Evolutionary conservation across 2,113 vertebrate genomes (phyloP).

Genomic region (Dryoscopus gambensis): DNA sequence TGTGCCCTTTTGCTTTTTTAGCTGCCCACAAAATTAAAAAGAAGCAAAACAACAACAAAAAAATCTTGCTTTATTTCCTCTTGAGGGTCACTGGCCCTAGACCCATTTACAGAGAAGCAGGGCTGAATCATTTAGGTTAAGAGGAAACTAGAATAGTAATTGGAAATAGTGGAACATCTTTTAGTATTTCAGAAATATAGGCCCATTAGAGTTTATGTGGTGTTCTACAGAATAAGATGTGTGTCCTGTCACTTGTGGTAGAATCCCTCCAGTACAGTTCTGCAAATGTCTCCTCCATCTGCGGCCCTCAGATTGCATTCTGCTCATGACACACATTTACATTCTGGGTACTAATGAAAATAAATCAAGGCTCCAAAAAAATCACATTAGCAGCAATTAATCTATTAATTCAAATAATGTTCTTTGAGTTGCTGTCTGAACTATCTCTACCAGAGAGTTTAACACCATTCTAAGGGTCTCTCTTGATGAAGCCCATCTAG

Average conservation of each 20-base stretch:
- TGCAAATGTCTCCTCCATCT: background rate
- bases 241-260: background rate
- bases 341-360: background rate
- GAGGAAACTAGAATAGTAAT: background rate
- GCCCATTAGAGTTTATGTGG: background rate
- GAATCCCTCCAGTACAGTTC: background rate
- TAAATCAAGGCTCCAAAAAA: background rate
- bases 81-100: background rate
- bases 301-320: background rate
- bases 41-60: background rate
- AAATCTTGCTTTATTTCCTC: background rate
- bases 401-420: background rate
- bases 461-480: background rate
- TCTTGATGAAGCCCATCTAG: background rate
- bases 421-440: background rate
- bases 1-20: background rate
- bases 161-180: background rate
- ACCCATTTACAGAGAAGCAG: background rate
- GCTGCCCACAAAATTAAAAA: background rate
- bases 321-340: background rate
- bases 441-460: background rate
- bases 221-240: background rate
- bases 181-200: background rate
- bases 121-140: background rate
- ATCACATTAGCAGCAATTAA: background rate